Conservation (phyloP, 1,140 invertebrate species). For the Parapsyche elsis region DNA sequence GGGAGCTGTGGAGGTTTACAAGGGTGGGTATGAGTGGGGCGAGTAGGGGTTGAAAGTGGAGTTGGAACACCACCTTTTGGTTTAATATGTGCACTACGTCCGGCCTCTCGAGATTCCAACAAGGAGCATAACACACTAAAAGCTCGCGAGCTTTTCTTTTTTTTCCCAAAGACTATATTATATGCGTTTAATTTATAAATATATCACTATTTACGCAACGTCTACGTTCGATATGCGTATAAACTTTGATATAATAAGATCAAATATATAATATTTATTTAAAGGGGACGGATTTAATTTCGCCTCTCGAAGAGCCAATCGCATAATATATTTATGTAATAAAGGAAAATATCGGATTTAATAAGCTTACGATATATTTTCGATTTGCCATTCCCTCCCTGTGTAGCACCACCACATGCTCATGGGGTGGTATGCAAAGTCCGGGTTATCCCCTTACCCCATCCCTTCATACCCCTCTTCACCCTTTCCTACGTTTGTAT, state of each 20-base stretch:
- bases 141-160: background rate
- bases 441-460: constrained; percentile 39
- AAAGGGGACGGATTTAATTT: background rate
- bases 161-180: too few species aligned
- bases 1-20: background rate
- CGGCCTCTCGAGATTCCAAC: constrained; percentile 50
- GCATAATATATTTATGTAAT: constrained; percentile 33
- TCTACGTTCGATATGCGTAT: too few species aligned
- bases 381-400: constrained; percentile 35
- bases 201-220: too few species aligned
- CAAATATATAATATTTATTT: background rate
- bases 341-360: constrained; percentile 39
- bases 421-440: constrained; percentile 49
- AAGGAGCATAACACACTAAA: constrained; percentile 1
- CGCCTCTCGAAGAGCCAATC: background rate
- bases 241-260: background rate
- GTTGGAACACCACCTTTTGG: constrained; percentile 39
- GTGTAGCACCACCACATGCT: constrained; percentile 10
- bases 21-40: background rate
- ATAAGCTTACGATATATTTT: constrained; percentile 43
- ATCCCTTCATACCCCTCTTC: background rate
- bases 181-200: too few species aligned
- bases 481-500: background rate
- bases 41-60: constrained; percentile 14
- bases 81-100: constrained; percentile 54